phyloP scores from a whole-genome alignment of 2,113 vertebrate genomes.

The Crotalus viridis region DNA sequence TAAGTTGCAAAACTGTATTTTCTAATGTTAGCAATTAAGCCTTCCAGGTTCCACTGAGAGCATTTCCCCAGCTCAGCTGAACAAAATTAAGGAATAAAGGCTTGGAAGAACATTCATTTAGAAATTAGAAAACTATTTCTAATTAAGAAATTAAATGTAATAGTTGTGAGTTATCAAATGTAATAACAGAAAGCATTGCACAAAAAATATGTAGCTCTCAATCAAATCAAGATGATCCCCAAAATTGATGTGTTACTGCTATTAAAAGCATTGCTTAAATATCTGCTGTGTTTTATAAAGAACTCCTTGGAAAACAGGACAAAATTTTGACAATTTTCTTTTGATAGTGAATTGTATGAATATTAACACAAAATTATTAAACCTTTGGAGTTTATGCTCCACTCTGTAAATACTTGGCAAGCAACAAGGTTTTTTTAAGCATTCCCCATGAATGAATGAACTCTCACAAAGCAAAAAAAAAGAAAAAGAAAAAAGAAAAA shows the following conservation, averaged over 20 bases:
- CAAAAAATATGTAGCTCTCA: not conserved
- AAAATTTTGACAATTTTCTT: not conserved
- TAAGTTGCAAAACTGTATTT: slow-evolving; percentile 10
- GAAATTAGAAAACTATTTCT: not conserved
- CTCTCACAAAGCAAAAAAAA: not conserved
- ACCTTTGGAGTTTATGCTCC: not conserved
- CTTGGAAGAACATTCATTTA: not conserved
- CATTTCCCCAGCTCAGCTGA: not conserved
- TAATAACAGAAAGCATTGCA: not conserved
- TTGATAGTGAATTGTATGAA: not conserved
- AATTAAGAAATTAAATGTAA: not conserved
- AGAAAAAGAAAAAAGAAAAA: too few relatives aligned
- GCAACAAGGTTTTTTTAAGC: not conserved
- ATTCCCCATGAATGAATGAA: not conserved
- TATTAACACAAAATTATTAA: not conserved
- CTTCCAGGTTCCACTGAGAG: not conserved
- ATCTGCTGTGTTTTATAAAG: not conserved
- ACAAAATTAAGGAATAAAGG: not conserved
- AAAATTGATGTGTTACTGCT: not conserved
- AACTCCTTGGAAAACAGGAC: not conserved
- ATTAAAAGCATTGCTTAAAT: not conserved
- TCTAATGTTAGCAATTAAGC: slow-evolving; percentile 17
- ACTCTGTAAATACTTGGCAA: not conserved
- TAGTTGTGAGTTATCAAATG: not conserved
- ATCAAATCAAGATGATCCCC: not conserved